Evolutionary conservation across 2,113 vertebrate genomes (phyloP).

Genomic region (Podarcis muralis): DNA sequence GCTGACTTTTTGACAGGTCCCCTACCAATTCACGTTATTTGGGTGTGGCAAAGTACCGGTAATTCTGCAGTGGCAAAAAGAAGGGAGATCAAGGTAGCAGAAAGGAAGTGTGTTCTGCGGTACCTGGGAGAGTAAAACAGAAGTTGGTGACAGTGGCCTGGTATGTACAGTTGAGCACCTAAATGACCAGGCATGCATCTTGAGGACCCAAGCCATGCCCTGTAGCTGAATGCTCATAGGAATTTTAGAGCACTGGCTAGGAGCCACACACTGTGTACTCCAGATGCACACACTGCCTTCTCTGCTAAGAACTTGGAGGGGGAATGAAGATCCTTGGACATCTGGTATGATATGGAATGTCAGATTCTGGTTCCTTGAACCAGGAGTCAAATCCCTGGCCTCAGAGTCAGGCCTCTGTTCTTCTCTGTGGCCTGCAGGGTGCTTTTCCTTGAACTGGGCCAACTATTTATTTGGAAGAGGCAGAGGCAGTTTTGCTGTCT

Average conservation of each 20-base stretch:
- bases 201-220: not conserved
- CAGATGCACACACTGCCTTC: not conserved
- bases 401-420: not conserved
- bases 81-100: not conserved
- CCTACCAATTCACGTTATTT: too few relatives aligned
- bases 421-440: not conserved
- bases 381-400: not conserved
- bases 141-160: not conserved
- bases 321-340: not conserved
- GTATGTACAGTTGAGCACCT: not conserved
- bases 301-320: not conserved
- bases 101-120: not conserved
- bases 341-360: not conserved
- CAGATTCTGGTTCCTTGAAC: not conserved
- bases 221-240: not conserved
- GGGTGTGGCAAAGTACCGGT: not conserved
- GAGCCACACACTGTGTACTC: not conserved
- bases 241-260: not conserved
- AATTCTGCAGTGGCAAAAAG: too few relatives aligned
- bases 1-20: too few relatives aligned
- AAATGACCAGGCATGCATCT: not conserved
- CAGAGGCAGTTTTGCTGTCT: not conserved
- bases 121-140: not conserved
- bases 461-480: not conserved
- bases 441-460: not conserved